phyloP scores from a whole-genome alignment of 2,888 invertebrate genomes.

The Blastobasis adustella region DNA sequence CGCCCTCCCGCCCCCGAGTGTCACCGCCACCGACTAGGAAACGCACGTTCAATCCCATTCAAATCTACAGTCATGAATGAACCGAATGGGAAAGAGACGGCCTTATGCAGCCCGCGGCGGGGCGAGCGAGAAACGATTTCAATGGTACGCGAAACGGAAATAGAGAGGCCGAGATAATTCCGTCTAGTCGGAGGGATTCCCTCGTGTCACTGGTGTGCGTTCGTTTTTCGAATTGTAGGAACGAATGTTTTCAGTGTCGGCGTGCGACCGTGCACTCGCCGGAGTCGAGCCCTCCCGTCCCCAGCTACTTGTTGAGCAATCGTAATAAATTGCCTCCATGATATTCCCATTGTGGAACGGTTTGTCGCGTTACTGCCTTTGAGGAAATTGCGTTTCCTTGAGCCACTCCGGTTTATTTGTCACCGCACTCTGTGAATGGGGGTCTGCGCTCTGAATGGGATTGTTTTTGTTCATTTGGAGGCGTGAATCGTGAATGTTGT shows the following conservation, averaged over 20 bases:
- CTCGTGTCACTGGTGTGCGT: conserved; percentile 73
- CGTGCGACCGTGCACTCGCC: conserved; percentile 41
- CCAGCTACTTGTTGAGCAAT: conserved; percentile 73
- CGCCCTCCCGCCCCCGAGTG: conserved; percentile 38
- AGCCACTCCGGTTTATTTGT: conserved; percentile 61
- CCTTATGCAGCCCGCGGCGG: conserved; percentile 19
- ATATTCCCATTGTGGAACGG: conserved; percentile 70
- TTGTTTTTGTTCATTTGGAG: no score
- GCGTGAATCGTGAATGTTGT: no score
- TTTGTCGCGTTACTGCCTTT: conserved; percentile 70
- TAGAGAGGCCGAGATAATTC: conserved; percentile 71
- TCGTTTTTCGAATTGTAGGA: conserved; percentile 61
- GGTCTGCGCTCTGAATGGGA: no score
- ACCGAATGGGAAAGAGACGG: conserved; percentile 66
- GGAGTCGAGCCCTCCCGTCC: conserved; percentile 44
- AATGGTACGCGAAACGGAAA: conserved; percentile 74
- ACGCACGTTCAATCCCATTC: conserved; percentile 61
- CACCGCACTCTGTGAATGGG: conserved; percentile 24
- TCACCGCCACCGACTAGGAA: conserved; percentile 34
- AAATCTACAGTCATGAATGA: conserved; percentile 70
- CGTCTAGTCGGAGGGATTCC: conserved; percentile 74
- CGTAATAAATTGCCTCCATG: conserved; percentile 73
- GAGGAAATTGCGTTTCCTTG: conserved; percentile 69
- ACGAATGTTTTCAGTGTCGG: conserved; percentile 53
- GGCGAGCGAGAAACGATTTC: conserved; percentile 56